phyloP scores from a whole-genome alignment of 2,888 invertebrate genomes.

The Abrostola tripartita region DNA sequence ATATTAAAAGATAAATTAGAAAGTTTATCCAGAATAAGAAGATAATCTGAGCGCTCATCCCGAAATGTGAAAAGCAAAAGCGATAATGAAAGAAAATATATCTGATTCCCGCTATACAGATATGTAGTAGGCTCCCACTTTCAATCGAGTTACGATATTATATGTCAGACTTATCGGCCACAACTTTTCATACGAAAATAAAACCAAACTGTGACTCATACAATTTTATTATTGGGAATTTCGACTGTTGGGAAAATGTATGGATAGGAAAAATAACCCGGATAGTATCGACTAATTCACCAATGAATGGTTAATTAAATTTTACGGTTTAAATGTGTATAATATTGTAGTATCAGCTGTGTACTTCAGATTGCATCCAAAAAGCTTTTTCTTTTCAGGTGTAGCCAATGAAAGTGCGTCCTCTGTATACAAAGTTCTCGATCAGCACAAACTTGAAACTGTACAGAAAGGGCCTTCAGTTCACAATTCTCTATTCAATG shows the following conservation, averaged over 20 bases:
- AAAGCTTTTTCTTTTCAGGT: no score
- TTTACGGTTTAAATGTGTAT: no score
- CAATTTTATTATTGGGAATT: background rate
- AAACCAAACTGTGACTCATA: background rate
- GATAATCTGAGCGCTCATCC: background rate
- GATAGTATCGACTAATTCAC: no score
- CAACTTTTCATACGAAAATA: no score
- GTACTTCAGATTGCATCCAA: no score
- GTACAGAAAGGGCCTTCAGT: background rate
- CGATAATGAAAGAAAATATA: constrained; percentile 8
- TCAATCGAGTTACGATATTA: constrained; percentile 6
- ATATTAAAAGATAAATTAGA: constrained; percentile 8
- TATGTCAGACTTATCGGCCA: no score
- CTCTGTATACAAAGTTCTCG: no score
- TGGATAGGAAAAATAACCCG: no score
- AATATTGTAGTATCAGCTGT: no score
- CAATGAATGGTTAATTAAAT: no score
- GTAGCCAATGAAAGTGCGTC: no score
- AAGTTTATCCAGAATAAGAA: background rate
- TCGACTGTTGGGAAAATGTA: no score
- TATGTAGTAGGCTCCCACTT: background rate
- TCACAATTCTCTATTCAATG: constrained; percentile 8
- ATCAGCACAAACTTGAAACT: background rate
- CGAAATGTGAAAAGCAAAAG: constrained; percentile 14
- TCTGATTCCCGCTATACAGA: constrained; percentile 4